Conservation (phyloP, 2,888 invertebrate genomes). For the Cheilosia pagana region DNA sequence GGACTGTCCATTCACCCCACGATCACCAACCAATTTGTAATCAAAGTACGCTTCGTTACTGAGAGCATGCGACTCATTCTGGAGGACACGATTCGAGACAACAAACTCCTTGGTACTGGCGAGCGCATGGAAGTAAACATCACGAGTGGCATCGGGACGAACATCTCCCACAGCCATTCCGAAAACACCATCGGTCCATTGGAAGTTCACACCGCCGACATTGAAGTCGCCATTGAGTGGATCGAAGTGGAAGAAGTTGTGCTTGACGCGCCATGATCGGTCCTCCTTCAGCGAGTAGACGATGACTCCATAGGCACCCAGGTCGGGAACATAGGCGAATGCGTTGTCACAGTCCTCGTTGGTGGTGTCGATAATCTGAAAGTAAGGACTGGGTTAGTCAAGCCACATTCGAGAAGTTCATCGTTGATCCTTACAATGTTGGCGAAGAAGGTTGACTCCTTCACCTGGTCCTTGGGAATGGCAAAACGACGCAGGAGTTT, state of each 20-base stretch:
- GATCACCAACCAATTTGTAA: slow-evolving; percentile 89
- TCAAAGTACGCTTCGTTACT: slow-evolving; percentile 88
- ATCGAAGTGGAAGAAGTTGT: slow-evolving; percentile 93
- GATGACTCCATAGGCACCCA: slow-evolving; percentile 90
- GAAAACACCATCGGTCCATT: slow-evolving; percentile 94
- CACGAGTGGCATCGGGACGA: slow-evolving; percentile 86
- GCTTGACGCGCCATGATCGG: slow-evolving; percentile 91
- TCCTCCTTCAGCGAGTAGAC: slow-evolving; percentile 90
- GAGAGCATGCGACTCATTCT: slow-evolving; percentile 89
- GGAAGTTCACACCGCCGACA: slow-evolving; percentile 91
- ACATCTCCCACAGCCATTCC: slow-evolving; percentile 88
- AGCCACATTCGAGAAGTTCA: neutral
- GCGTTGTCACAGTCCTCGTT: slow-evolving; percentile 89
- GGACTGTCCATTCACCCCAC: slow-evolving; percentile 89
- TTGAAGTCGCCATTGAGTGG: slow-evolving; percentile 90
- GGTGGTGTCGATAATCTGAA: slow-evolving; percentile 88
- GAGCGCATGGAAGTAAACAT: slow-evolving; percentile 92
- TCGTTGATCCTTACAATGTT: slow-evolving; percentile 87
- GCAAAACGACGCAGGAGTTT: slow-evolving; percentile 88
- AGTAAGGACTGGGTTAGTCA: slow-evolving; percentile 62
- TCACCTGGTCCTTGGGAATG: slow-evolving; percentile 88
- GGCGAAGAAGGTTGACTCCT: slow-evolving; percentile 91
- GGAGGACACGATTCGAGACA: slow-evolving; percentile 89
- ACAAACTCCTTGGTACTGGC: slow-evolving; percentile 92
- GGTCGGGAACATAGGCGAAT: slow-evolving; percentile 91